These are phyloP conservation scores for Drosophila kepulauana DNA, from an alignment of 1,140 invertebrate species.

Conservation along the genomic window DNA sequence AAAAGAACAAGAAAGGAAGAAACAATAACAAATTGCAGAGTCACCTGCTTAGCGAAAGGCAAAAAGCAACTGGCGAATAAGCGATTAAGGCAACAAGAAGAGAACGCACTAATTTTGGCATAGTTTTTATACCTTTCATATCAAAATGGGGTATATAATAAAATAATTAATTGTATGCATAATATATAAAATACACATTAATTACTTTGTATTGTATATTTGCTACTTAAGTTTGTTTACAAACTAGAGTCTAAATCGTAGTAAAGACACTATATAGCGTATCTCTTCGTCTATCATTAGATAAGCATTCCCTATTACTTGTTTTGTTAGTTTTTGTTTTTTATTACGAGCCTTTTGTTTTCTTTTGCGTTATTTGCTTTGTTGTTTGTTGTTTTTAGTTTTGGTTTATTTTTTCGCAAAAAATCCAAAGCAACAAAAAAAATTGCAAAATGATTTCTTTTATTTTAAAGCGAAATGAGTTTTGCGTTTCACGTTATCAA, in stretches of 20 bases:
- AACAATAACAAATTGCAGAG: conserved; percentile 42
- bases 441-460: conserved; percentile 41
- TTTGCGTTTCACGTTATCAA: conserved; percentile 25
- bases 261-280: background rate
- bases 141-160: background rate
- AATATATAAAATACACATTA: too few relatives aligned
- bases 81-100: conserved; percentile 27
- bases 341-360: conserved; percentile 18
- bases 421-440: conserved; percentile 26
- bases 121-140: conserved; percentile 39
- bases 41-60: conserved; percentile 48
- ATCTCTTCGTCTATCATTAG: background rate
- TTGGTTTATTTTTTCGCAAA: conserved; percentile 37
- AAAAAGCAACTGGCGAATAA: conserved; percentile 15
- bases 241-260: background rate
- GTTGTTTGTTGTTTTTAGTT: conserved; percentile 21
- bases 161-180: background rate
- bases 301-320: background rate
- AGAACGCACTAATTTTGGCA: conserved; percentile 44
- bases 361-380: conserved; percentile 24
- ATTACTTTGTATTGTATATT: too few relatives aligned
- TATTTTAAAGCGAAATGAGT: conserved; percentile 8
- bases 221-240: too few relatives aligned
- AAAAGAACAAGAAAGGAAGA: conserved; percentile 20
- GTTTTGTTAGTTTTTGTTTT: conserved; percentile 24